A percentile compares a stretch with the other conserved stretches of the same genome.
phyloP scores from a whole-genome alignment of 2,113 vertebrate species.

The Phrynosoma platyrhinos region DNA sequence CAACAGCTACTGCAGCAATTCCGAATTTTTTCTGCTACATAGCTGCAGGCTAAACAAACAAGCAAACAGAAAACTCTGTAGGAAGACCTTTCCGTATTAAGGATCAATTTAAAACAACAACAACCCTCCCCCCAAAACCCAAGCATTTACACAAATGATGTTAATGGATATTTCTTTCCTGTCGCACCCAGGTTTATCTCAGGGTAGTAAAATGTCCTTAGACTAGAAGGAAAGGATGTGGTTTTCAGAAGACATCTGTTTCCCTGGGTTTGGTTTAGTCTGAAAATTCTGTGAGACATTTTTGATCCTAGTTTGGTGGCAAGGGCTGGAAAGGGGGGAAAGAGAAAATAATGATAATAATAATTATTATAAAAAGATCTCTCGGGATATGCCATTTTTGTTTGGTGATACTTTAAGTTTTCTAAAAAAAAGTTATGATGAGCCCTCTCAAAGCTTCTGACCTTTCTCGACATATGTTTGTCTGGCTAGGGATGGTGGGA shows the following conservation, averaged over 20 bases:
- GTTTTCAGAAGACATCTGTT: not conserved
- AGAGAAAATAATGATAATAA: no score
- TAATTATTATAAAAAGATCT: no score
- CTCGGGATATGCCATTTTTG: no score
- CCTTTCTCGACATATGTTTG: no score
- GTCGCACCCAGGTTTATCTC: not conserved
- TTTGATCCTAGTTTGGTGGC: not conserved
- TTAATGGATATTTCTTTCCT: not conserved
- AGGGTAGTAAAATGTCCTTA: not conserved
- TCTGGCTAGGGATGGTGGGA: no score
- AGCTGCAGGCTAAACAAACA: constrained; percentile 50
- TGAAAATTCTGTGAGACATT: not conserved
- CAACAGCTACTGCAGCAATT: constrained; percentile 17
- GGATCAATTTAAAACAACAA: not conserved
- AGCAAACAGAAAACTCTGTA: accelerated
- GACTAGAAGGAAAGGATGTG: not conserved
- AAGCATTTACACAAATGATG: not conserved
- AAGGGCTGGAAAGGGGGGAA: no score
- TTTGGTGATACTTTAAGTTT: no score
- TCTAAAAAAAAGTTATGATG: no score
- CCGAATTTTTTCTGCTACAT: constrained; percentile 41
- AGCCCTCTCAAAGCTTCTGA: no score
- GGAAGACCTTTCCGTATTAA: not conserved
- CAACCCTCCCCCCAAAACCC: not conserved
- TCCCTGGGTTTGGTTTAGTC: not conserved